A percentile compares a stretch with the other conserved stretches of the same genome.
These are phyloP conservation scores for Coptotermes formosanus DNA, from an alignment of 1,140 invertebrate species.

Conservation along the genomic window DNA sequence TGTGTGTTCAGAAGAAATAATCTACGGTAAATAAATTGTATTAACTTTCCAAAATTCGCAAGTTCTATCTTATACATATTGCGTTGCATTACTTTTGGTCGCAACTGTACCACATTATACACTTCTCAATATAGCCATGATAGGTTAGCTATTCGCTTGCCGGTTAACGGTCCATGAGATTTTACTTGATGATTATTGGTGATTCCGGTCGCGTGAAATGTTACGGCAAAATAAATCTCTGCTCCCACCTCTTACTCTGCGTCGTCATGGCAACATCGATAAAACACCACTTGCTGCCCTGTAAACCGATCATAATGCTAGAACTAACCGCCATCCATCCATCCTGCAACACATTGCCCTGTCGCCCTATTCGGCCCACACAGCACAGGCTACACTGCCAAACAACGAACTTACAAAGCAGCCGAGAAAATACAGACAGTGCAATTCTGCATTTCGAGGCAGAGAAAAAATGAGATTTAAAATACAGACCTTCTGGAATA, in stretches of 20 bases:
- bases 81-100: not conserved
- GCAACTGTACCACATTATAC: not conserved
- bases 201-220: slow-evolving; percentile 13
- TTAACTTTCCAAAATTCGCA: no score
- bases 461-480: not conserved
- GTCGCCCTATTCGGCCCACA: not conserved
- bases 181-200: slow-evolving; percentile 19
- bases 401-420: not conserved
- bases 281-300: not conserved
- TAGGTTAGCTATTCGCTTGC: not conserved
- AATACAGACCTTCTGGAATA: not conserved
- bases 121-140: not conserved
- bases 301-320: slow-evolving; percentile 13
- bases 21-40: no score
- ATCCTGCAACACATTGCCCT: not conserved
- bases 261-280: slow-evolving; percentile 11
- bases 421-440: not conserved
- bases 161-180: not conserved
- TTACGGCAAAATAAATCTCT: slow-evolving; percentile 16
- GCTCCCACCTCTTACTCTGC: not conserved
- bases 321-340: slow-evolving; percentile 8
- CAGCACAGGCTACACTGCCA: not conserved
- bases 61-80: no score
- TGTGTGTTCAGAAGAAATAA: no score
- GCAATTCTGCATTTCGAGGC: not conserved